Conservation (phyloP, 2,797 vertebrate species). For the Poecilia velifera region DNA sequence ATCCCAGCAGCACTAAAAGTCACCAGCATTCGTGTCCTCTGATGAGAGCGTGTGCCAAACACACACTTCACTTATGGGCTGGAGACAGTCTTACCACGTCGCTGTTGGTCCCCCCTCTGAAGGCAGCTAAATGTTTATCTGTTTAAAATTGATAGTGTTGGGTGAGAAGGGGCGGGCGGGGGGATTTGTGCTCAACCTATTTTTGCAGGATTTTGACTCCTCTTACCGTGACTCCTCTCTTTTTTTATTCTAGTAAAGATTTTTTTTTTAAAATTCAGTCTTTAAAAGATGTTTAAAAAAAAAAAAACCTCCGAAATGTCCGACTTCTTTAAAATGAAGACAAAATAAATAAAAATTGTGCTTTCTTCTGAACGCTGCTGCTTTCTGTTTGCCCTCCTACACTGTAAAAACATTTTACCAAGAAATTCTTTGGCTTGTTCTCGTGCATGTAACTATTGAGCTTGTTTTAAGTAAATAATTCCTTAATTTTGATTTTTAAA, state of each 20-base stretch:
- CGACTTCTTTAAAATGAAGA: slow-evolving; percentile 52
- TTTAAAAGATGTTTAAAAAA: slow-evolving; percentile 75
- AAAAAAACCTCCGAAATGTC: slow-evolving; percentile 54
- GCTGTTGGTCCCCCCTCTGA: slow-evolving; percentile 52
- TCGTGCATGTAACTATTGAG: too few relatives aligned
- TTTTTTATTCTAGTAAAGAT: slow-evolving; percentile 47
- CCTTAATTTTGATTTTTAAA: too few relatives aligned
- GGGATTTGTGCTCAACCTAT: slow-evolving; percentile 7
- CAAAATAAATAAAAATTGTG: background rate
- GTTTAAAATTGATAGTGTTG: slow-evolving; percentile 72
- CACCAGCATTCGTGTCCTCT: slow-evolving; percentile 72
- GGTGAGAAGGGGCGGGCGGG: background rate
- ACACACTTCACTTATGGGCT: slow-evolving; percentile 72
- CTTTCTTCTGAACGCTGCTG: slow-evolving; percentile 59
- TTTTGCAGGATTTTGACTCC: slow-evolving; percentile 68
- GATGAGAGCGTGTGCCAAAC: slow-evolving; percentile 67
- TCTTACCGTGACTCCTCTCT: slow-evolving; percentile 33
- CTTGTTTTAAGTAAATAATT: too few relatives aligned
- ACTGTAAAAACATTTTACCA: too few relatives aligned
- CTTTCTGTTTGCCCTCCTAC: slow-evolving; percentile 59
- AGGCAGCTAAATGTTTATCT: slow-evolving; percentile 69
- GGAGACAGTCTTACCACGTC: slow-evolving; percentile 64
- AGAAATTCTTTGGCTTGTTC: too few relatives aligned
- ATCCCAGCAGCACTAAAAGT: slow-evolving; percentile 74
- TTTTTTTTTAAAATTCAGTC: slow-evolving; percentile 26